phyloP scores from a whole-genome alignment of 1,140 invertebrate species.

The Drosophila sechellia region DNA sequence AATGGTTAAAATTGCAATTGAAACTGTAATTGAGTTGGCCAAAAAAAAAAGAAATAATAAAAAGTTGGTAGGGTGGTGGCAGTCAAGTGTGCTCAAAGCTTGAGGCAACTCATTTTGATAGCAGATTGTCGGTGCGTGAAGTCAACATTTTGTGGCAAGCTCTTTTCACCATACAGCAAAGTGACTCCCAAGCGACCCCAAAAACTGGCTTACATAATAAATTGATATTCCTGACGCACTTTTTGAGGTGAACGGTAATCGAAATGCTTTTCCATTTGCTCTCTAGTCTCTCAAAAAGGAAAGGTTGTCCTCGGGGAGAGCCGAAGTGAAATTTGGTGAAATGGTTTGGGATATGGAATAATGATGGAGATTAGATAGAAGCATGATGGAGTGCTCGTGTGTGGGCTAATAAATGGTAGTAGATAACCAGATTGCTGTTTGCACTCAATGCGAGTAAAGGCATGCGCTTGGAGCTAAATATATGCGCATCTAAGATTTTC shows the following conservation, averaged over 20 bases:
- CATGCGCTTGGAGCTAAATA: neutral
- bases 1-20: conserved; percentile 66
- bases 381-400: conserved; percentile 38
- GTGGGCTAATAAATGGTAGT: conserved; percentile 39
- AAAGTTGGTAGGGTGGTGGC: neutral
- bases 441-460: conserved; percentile 9
- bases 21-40: conserved; percentile 61
- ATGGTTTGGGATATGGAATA: conserved; percentile 37
- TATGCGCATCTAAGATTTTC: neutral
- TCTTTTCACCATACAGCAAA: neutral
- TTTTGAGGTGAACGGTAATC: conserved; percentile 49
- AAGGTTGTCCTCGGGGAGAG: conserved; percentile 1
- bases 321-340: conserved; percentile 20
- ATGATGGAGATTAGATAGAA: conserved; percentile 56
- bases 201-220: conserved; percentile 39
- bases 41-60: conserved; percentile 1
- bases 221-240: conserved; percentile 53
- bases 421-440: conserved; percentile 29
- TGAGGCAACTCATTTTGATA: conserved; percentile 10
- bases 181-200: conserved; percentile 19
- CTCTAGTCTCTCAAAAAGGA: neutral
- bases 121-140: conserved; percentile 19
- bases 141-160: conserved; percentile 50
- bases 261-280: conserved; percentile 50
- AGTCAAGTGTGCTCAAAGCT: conserved; percentile 23